Base-by-base conservation (phyloP, 2,888 invertebrate genomes). In the Ligdia adustata region DNA sequence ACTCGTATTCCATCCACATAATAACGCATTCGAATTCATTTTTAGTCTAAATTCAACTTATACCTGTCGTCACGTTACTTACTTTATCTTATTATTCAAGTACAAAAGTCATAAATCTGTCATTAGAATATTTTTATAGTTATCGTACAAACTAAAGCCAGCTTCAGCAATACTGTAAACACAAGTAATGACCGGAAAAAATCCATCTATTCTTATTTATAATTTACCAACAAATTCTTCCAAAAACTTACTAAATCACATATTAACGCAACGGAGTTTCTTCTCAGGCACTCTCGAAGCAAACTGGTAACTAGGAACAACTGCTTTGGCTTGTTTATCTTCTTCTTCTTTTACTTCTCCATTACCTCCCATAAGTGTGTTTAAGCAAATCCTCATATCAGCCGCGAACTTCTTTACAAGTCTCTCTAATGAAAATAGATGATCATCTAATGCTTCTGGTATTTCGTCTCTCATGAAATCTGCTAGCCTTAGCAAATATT, bases 401-500 rank as follows among this genome's bases (percentile, higher is more conserved):
- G 79, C 71, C 0, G 91, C 91, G 33, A 89, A 86, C 55, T 83
- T 90, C 55, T 71, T 81, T 0, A 96, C 94, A 58, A 93, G 82
- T 38, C 91, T 85, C 74, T 98, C 97, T 60, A 98, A 79, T 0
- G 92, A 92, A 77, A 94, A 96, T 28, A 98, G 79, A 80, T 98
- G 97, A 14, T 93, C 91, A 72, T 97, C 97, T 29, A 93, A 84
- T 0, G 92, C 93, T 45, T 93, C 93, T 0, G 96, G 95, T 13
- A 95, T 93, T 74, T 95, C 93, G 20, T 93, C 92, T 57, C 95
- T 92, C 94, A 97, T 95, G 64, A 97, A 96, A 44, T 94, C 91
- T 0, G 96, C 96, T 69, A 98, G 81, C 66, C 93, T 93, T 52
- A 98, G 82, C 3, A 99, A 90, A 81, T 99, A 99, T 79, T 99